Evolutionary conservation across 1,140 invertebrate genomes (phyloP).

Genomic region (Drosophila dunni): DNA sequence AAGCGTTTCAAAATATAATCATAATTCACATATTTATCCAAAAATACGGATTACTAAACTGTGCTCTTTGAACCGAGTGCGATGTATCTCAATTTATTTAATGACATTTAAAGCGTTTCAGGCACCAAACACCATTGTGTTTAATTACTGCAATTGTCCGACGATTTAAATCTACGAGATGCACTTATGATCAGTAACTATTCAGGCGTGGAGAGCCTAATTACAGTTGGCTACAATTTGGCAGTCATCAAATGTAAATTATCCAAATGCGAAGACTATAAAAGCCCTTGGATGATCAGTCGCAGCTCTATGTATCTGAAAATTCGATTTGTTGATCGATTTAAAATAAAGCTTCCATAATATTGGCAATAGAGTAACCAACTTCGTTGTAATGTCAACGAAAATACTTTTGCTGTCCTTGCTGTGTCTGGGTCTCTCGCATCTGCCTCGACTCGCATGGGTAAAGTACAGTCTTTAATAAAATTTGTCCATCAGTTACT

Average conservation of each 20-base stretch:
- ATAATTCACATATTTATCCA: constrained; percentile 7
- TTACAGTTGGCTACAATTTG: constrained; percentile 30
- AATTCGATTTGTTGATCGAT: no score
- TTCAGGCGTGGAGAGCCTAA: constrained; percentile 39
- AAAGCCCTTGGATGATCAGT: constrained; percentile 27
- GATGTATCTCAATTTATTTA: constrained; percentile 3
- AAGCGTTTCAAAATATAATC: constrained; percentile 12
- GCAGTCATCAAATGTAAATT: constrained; percentile 56
- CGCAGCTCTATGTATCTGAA: constrained; percentile 26
- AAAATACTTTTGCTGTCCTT: constrained; percentile 28
- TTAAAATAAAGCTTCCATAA: background rate
- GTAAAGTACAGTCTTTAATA: constrained; percentile 30
- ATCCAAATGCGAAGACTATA: constrained; percentile 44
- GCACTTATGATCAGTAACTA: constrained; percentile 15
- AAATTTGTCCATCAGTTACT: background rate
- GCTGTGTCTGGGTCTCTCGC: constrained; percentile 46
- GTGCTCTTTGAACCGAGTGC: constrained; percentile 17
- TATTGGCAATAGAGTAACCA: background rate
- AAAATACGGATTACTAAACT: constrained; percentile 11
- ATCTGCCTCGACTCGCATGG: constrained; percentile 44
- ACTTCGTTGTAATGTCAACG: constrained; percentile 36
- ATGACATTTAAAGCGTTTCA: constrained; percentile 5
- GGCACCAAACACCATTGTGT: background rate
- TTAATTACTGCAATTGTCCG: constrained; percentile 10
- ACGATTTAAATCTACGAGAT: constrained; percentile 4